A percentile compares a stretch with the other conserved stretches of the same genome.
These are phyloP conservation scores for Drosophila pachea DNA, from an alignment of 1,140 invertebrate genomes.

Conservation along the genomic window DNA sequence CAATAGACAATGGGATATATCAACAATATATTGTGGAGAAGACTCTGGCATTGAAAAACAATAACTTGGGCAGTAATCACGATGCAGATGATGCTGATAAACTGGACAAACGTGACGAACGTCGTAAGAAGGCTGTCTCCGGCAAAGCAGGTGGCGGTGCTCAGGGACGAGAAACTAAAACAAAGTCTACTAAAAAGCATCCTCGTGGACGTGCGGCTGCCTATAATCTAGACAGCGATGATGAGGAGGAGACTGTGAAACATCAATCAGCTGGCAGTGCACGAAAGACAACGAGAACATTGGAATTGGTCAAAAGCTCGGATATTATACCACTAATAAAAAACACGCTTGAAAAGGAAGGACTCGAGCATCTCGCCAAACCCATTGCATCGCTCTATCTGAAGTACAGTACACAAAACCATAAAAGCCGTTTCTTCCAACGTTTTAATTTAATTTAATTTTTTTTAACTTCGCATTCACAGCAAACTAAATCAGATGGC, in stretches of 20 bases:
- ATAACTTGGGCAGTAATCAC: constrained; percentile 42
- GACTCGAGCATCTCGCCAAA: constrained; percentile 83
- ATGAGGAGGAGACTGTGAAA: constrained; percentile 73
- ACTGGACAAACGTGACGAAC: constrained; percentile 90
- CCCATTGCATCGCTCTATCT: constrained; percentile 82
- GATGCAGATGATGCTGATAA: constrained; percentile 79
- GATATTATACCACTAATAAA: constrained; percentile 86
- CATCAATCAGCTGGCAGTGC: constrained; percentile 21
- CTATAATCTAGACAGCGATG: constrained; percentile 84
- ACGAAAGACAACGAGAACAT: constrained; percentile 41
- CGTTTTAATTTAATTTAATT: neutral
- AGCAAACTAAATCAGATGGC: constrained; percentile 80
- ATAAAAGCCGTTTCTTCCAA: too few species aligned
- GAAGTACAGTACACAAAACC: constrained; percentile 51
- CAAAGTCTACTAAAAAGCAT: constrained; percentile 93
- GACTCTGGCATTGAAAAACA: constrained; percentile 79
- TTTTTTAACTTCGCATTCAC: neutral
- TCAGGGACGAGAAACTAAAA: constrained; percentile 97
- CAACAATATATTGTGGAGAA: constrained; percentile 83
- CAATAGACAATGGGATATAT: constrained; percentile 84
- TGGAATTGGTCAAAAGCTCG: constrained; percentile 80
- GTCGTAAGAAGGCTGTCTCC: constrained; percentile 90
- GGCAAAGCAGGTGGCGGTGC: constrained; percentile 94
- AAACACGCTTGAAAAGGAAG: constrained; percentile 83
- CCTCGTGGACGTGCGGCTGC: constrained; percentile 80